Evolutionary conservation across 2,888 invertebrate species (phyloP), one percentile per base, ranked within the genome.

Genomic region (Charanyca ferruginea): DNA sequence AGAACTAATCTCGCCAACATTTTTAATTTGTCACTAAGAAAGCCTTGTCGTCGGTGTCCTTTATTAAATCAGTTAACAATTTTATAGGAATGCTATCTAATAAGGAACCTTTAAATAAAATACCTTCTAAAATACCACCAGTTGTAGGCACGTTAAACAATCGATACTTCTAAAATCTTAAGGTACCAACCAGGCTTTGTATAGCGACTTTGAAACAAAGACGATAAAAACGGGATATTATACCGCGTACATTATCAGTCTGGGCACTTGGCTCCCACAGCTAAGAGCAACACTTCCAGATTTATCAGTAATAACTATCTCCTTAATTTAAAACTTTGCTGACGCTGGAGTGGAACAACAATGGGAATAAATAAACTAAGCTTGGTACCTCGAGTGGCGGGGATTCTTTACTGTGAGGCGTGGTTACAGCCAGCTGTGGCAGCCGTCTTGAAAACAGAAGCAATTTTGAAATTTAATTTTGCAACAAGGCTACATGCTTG

Each of bases 1-100:
- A 83, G 83, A 83, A 81, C 85, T 86, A 88, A 90, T 90, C 85
- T 85, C 69, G 76, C 66, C 60, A 82, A 80, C 84, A 84, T 85
- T 84, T 85, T 86, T 85, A 85, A 84, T 84, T 84, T 81, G 79
- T 83, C 85, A 84, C 63, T 69, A 66, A 68, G 82, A 81, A 76
- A 64, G 68, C 61, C 66, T 77, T 67, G 75, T 78, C 71, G 74
- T 65, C 44, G 20, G 44, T 47, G 49, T 53, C 55, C 52, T 69
- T 72, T 62, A 71, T 75, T 66, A 66, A 67, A 61, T 67, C 44
- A 44, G 57, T 52, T 74, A 47, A 63, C 49, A 63, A 57, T 66
- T 53, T 58, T 38, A 32, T 16, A 54, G 47, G 45, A 72, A 57
- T 66, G 59, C 41, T 71, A 25, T 35, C 16, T 38, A 42, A 49